Evolutionary conservation across 2,113 vertebrate species (phyloP).

Genomic region (Rhizomys pruinosus): DNA sequence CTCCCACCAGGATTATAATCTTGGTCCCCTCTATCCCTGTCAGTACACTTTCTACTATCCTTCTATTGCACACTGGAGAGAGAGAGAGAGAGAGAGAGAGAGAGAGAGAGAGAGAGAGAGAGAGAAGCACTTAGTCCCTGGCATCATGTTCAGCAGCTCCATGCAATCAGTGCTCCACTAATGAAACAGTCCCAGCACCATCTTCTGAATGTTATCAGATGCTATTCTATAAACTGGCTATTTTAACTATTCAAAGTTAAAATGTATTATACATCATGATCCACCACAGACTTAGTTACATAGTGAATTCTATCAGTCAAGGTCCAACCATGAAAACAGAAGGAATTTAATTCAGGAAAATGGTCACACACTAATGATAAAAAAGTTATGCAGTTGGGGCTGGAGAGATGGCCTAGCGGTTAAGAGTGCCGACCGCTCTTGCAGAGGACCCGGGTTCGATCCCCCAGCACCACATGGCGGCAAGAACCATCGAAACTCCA

Average conservation of each 20-base stretch:
- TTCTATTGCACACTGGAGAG: neutral
- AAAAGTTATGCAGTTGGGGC: neutral
- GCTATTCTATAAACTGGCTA: neutral
- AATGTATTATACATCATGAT: slow-evolving; percentile 21
- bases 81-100: neutral
- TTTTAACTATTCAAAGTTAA: slow-evolving; percentile 13
- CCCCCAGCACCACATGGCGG: too few relatives aligned
- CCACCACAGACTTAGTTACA: neutral
- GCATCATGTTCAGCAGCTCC: neutral
- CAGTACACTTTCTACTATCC: neutral
- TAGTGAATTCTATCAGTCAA: slow-evolving; percentile 8
- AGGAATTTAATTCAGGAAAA: slow-evolving; percentile 53
- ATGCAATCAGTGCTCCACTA: neutral
- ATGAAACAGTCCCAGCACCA: neutral
- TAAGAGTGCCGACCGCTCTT: too few relatives aligned
- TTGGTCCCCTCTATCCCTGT: neutral
- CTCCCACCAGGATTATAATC: slow-evolving; percentile 9
- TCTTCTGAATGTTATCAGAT: neutral
- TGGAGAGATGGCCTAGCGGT: too few relatives aligned
- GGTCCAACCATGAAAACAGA: slow-evolving; percentile 3
- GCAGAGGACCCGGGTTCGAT: too few relatives aligned
- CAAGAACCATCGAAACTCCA: too few relatives aligned
- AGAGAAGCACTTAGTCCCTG: neutral
- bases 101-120: neutral
- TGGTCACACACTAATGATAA: neutral